Evolutionary conservation across 1,140 invertebrate genomes (phyloP).

Genomic region (Leptoteleia sp.): DNA sequence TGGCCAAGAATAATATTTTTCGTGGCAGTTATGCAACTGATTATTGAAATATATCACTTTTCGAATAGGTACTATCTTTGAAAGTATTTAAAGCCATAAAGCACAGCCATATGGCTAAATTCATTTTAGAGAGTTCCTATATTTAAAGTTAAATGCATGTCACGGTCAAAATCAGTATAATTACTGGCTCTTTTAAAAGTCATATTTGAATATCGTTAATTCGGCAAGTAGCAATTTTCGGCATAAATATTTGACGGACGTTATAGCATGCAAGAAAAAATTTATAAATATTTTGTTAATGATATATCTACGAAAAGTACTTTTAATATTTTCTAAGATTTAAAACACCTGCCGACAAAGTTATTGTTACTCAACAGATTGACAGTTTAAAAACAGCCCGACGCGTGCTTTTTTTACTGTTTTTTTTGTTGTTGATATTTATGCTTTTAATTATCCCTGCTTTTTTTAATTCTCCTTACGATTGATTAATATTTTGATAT

Average conservation of each 20-base stretch:
- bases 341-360: too few species aligned
- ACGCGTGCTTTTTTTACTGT: too few species aligned
- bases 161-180: slow-evolving; percentile 24
- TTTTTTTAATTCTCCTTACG: neutral
- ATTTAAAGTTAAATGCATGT: slow-evolving; percentile 39
- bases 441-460: too few species aligned
- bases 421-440: too few species aligned
- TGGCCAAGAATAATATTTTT: slow-evolving; percentile 32
- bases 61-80: slow-evolving; percentile 35
- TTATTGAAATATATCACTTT: slow-evolving; percentile 46
- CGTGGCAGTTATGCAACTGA: slow-evolving; percentile 30
- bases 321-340: too few species aligned
- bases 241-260: slow-evolving; percentile 8
- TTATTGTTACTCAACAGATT: too few species aligned
- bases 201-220: slow-evolving; percentile 16
- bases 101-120: slow-evolving; percentile 46
- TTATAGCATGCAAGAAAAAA: slow-evolving; percentile 10
- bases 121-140: slow-evolving; percentile 38
- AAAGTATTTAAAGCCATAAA: slow-evolving; percentile 46
- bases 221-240: neutral
- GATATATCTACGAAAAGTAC: slow-evolving; percentile 1
- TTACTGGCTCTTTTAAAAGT: slow-evolving; percentile 9
- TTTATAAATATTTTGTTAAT: slow-evolving; percentile 5
- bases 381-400: too few species aligned
- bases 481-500: neutral